A percentile compares a stretch with the other conserved stretches of the same genome.
phyloP scores from a whole-genome alignment of 2,113 vertebrate species.

The Verasper variegatus region DNA sequence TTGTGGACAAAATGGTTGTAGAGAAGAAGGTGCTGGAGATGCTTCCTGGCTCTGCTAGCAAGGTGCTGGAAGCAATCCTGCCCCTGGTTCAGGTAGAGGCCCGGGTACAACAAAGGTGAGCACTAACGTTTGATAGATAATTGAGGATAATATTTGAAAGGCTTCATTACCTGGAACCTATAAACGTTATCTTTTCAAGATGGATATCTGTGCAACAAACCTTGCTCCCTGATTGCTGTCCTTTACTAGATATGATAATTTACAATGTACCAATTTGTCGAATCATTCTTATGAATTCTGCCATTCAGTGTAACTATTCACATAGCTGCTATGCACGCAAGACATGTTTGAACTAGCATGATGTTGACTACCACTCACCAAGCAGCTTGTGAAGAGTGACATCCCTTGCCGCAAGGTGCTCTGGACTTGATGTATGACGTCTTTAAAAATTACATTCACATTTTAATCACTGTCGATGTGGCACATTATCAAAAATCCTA shows the following conservation, averaged over 20 bases:
- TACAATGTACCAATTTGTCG: not conserved
- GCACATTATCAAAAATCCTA: conserved; percentile 5
- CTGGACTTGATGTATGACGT: conserved; percentile 5
- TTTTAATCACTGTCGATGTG: not conserved
- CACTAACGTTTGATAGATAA: not conserved
- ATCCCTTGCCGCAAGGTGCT: conserved; percentile 26
- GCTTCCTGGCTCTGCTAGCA: conserved; percentile 97
- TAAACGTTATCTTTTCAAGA: not conserved
- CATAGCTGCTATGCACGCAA: not conserved
- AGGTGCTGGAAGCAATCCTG: conserved; percentile 95
- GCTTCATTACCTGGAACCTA: not conserved
- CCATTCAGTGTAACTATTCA: not conserved
- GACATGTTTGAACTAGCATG: conserved; percentile 34
- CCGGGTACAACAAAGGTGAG: conserved; percentile 90
- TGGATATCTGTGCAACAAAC: not conserved
- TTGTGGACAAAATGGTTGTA: conserved; percentile 98
- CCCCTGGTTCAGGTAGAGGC: conserved; percentile 92
- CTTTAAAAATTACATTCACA: not conserved
- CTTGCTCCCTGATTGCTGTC: not conserved
- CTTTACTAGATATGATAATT: not conserved
- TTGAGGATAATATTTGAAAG: too few species aligned
- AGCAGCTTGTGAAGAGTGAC: conserved; percentile 10
- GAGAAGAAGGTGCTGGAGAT: conserved; percentile 97
- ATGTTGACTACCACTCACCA: not conserved
- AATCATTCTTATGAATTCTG: conserved; percentile 19